Percentiles rank a stretch among this genome's conserved stretches.
These are phyloP conservation scores for Baryphthengus martii DNA, from an alignment of 2,113 vertebrate species.

Conservation along the genomic window DNA sequence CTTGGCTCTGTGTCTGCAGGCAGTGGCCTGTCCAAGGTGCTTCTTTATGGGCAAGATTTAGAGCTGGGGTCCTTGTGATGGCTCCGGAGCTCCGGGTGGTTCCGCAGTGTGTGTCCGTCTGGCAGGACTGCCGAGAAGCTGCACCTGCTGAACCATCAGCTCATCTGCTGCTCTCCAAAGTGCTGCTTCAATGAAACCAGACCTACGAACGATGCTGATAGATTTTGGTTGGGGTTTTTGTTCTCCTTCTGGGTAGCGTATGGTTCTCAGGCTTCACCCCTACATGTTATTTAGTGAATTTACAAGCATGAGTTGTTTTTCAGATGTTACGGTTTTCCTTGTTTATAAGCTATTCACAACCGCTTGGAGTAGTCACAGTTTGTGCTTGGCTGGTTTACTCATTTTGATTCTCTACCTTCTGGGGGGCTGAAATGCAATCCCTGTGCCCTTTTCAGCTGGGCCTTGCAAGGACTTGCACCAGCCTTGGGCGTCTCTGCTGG, in stretches of 20 bases:
- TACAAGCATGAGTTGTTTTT: neutral
- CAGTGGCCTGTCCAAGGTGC: neutral
- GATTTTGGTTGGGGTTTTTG: neutral
- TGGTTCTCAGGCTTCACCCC: neutral
- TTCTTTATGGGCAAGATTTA: neutral
- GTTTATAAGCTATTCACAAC: neutral
- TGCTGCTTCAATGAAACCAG: neutral
- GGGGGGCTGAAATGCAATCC: neutral
- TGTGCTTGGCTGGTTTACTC: neutral
- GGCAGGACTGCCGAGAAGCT: neutral
- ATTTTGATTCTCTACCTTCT: neutral
- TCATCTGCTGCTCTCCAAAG: neutral
- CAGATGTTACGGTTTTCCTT: neutral
- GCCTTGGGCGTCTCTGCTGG: neutral
- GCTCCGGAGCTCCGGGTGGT: neutral
- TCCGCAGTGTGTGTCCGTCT: neutral
- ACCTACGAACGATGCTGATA: neutral
- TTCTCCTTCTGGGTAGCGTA: neutral
- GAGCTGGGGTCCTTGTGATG: neutral
- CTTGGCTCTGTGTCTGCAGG: neutral
- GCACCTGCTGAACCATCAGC: neutral
- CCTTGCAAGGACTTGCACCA: neutral
- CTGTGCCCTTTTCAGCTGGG: neutral
- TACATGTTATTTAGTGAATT: neutral
- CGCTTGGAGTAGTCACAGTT: neutral